Percentiles rank a stretch among this genome's conserved stretches.
Conservation (phyloP, 2,113 vertebrate species). For the Empidonax traillii region DNA sequence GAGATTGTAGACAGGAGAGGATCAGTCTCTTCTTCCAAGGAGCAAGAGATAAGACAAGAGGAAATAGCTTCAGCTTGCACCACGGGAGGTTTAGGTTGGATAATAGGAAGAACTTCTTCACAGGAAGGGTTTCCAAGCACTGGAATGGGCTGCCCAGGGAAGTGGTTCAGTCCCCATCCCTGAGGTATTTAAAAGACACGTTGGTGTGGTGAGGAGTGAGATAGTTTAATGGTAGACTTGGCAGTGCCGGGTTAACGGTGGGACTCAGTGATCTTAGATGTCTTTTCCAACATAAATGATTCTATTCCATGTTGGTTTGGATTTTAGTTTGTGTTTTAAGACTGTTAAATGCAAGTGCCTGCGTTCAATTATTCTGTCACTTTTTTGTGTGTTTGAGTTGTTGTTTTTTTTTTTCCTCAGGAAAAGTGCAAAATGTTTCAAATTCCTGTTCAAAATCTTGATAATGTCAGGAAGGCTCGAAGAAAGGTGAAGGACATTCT, state of each 20-base stretch:
- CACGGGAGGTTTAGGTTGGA: background rate
- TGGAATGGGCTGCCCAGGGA: background rate
- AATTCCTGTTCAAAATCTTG: slow-evolving; percentile 86
- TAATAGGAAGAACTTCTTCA: background rate
- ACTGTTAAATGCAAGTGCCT: background rate
- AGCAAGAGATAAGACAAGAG: background rate
- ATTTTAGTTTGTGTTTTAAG: background rate
- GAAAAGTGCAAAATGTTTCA: slow-evolving; percentile 85
- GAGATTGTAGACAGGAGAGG: background rate
- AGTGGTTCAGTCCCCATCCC: background rate
- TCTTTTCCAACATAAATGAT: background rate
- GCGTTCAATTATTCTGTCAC: background rate
- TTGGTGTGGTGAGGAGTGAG: background rate
- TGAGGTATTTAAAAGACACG: background rate
- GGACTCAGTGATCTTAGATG: background rate
- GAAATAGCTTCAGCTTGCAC: background rate
- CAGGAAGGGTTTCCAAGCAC: background rate
- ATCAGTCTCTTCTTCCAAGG: fast-evolving
- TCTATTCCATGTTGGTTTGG: background rate
- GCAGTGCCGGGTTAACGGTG: background rate
- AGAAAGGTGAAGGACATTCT: slow-evolving; percentile 87
- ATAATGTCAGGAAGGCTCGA: slow-evolving; percentile 84
- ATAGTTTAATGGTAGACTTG: background rate
- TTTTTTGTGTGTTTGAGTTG: background rate
- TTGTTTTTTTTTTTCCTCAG: background rate